These are phyloP conservation scores for Caranx ignobilis DNA, from an alignment of 2,113 vertebrate species.

Conservation along the genomic window DNA sequence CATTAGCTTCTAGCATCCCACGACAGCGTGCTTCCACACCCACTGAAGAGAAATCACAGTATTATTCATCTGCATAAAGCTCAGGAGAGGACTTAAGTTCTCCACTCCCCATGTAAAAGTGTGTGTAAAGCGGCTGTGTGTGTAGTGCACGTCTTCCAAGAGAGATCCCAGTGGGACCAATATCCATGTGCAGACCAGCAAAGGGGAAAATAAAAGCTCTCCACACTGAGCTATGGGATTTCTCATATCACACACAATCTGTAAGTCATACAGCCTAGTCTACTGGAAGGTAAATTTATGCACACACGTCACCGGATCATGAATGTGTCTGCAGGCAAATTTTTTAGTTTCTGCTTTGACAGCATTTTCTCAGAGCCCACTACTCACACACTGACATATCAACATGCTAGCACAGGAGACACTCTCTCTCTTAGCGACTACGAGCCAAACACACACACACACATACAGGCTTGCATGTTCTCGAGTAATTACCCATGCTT, in stretches of 20 bases:
- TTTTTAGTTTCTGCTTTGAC: slow-evolving; percentile 71
- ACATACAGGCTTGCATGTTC: not conserved
- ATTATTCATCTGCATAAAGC: slow-evolving; percentile 34
- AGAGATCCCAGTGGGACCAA: slow-evolving; percentile 39
- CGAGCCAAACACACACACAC: slow-evolving; percentile 31
- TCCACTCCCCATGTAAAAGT: slow-evolving; percentile 2
- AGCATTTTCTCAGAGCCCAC: slow-evolving; percentile 58
- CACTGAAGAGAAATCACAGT: slow-evolving; percentile 27
- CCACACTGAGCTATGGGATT: slow-evolving; percentile 32
- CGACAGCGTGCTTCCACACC: not conserved
- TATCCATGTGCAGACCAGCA: slow-evolving; percentile 24
- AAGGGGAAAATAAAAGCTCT: slow-evolving; percentile 16
- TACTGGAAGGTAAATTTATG: slow-evolving; percentile 66
- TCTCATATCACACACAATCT: slow-evolving; percentile 46
- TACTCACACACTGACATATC: slow-evolving; percentile 48
- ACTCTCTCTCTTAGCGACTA: slow-evolving; percentile 8
- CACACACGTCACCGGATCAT: slow-evolving; percentile 47
- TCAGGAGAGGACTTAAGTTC: slow-evolving; percentile 11
- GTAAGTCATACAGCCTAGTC: slow-evolving; percentile 54
- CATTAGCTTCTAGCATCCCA: not conserved
- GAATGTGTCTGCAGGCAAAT: slow-evolving; percentile 69
- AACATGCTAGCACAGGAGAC: slow-evolving; percentile 47
- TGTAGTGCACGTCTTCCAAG: slow-evolving; percentile 16
- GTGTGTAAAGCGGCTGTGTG: not conserved
- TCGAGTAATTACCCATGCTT: slow-evolving; percentile 44